These are phyloP conservation scores for Manis javanica DNA, from an alignment of 2,797 vertebrate species.

Conservation along the genomic window DNA sequence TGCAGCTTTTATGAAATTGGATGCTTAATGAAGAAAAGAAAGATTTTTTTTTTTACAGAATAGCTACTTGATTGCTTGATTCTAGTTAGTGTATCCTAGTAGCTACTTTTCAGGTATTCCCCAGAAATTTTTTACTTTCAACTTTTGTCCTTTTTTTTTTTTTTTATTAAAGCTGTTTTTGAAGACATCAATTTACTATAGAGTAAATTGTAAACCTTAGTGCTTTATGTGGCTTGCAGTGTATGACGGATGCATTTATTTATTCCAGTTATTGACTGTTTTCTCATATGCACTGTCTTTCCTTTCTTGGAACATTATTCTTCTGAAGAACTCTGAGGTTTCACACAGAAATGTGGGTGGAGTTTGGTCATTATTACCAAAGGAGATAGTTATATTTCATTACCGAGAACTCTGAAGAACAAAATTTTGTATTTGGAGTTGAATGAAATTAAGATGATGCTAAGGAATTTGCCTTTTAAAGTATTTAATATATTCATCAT, in stretches of 20 bases:
- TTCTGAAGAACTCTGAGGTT: background rate
- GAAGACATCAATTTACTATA: background rate
- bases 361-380: constrained; percentile 29
- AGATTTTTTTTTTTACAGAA: background rate
- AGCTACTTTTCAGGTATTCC: constrained; percentile 40
- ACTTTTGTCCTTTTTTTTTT: background rate
- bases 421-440: constrained; percentile 54
- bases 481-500: constrained; percentile 42
- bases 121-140: constrained; percentile 27
- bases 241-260: background rate
- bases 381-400: background rate
- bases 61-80: constrained; percentile 4
- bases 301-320: constrained; percentile 38
- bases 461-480: constrained; percentile 50
- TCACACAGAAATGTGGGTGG: background rate
- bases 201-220: background rate
- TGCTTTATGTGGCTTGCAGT: background rate
- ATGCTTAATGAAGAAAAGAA: constrained; percentile 35
- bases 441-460: constrained; percentile 34
- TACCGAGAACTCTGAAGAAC: background rate
- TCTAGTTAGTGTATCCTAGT: constrained; percentile 1
- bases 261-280: background rate
- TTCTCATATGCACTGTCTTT: background rate
- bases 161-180: constrained; percentile 39
- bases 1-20: constrained; percentile 20